Base-by-base conservation (phyloP, 2,888 invertebrate genomes). In the Parelbella ahira region DNA sequence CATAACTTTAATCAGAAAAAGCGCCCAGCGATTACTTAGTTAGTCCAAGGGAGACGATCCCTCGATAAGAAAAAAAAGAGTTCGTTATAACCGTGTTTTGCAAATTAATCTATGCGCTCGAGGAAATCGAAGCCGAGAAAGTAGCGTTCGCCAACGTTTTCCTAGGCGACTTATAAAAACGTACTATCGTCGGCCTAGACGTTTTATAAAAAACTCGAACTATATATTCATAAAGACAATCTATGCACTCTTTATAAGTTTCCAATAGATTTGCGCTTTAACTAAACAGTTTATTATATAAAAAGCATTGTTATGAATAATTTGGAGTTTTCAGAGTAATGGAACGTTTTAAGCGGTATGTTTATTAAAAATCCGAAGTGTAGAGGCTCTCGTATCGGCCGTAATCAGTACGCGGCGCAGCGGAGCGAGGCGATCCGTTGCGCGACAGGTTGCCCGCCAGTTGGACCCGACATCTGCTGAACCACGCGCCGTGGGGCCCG, bases 391-490 rank as follows among this genome's bases (percentile, higher is more conserved):
- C 63, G 48, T 82, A 82, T 81, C 83, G 66, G 65, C 55, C 55
- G 55, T 60, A 77, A 83, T 82, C 84, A 79, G 53, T 39, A 50
- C 48, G 52, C 58, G 61, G 58, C 65, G 70, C 80, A 79, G 65
- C 79, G 74, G 69, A 81, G 68, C 86, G 86, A 54, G 72, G 70
- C 81, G 73, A 57, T 69, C 83, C 83, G 86, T 86, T 87, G 82
- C 53, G 70, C 83, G 77, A 87, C 88, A 87, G 87, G 86, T 87
- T 86, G 87, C 45, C 73, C 60, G 83, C 70, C 88, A 77, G 87
- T 84, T 78, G 79, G 71, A 45, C 53, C 49, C 57, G 45, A 77
- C 84, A 79, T 90, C 89, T 84, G 84, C 76, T 68, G 62, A 43
- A 49, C 56, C 63, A 59, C 65, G 58, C 59, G 62, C 59, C 60